Percentiles rank a stretch among this genome's conserved stretches.
Evolutionary conservation across 2,888 invertebrate genomes (phyloP).

Genomic region (Hedychridium roseum): DNA sequence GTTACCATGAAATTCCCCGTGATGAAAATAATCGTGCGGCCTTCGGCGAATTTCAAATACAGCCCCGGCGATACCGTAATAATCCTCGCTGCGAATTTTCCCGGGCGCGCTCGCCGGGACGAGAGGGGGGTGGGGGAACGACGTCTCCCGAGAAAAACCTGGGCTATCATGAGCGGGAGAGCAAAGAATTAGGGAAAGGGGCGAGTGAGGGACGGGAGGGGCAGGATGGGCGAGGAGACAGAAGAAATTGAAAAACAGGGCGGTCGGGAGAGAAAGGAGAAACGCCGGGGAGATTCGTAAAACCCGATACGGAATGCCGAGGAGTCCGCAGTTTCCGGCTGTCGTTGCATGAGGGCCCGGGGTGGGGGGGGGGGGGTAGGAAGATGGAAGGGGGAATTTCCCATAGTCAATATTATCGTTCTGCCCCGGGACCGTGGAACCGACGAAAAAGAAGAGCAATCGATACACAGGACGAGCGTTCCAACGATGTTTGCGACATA

Average conservation of each 20-base stretch:
- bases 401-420: slow-evolving; percentile 41
- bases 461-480: slow-evolving; percentile 20
- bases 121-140: neutral
- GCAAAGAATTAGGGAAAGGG: too few relatives aligned
- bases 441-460: slow-evolving; percentile 31
- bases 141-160: slow-evolving; percentile 5
- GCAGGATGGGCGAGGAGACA: neutral
- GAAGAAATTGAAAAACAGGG: neutral
- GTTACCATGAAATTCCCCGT: too few relatives aligned
- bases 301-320: slow-evolving; percentile 34
- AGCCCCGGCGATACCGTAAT: too few relatives aligned
- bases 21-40: too few relatives aligned
- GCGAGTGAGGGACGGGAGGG: neutral
- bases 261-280: neutral
- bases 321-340: slow-evolving; percentile 12
- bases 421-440: slow-evolving; percentile 22
- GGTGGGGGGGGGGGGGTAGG: neutral
- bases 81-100: too few relatives aligned
- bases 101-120: too few relatives aligned
- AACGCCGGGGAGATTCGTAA: slow-evolving; percentile 32
- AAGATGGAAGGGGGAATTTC: slow-evolving; percentile 9
- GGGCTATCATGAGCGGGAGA: too few relatives aligned
- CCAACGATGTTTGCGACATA: slow-evolving; percentile 26
- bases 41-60: too few relatives aligned
- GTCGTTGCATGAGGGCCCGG: neutral